These are phyloP conservation scores for Tamandua tetradactyla DNA, from an alignment of 2,797 vertebrate genomes.

Conservation along the genomic window DNA sequence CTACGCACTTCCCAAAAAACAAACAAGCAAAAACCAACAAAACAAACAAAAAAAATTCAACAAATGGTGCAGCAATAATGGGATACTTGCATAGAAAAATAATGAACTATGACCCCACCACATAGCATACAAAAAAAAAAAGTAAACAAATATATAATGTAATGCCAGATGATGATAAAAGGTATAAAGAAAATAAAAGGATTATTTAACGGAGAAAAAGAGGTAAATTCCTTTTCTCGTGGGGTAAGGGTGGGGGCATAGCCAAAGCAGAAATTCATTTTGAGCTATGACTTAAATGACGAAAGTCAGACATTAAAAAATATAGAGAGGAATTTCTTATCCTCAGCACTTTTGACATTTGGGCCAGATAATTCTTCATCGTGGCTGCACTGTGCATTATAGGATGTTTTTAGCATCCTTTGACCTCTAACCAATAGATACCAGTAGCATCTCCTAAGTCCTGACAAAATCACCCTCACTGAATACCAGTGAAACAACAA, in stretches of 20 bases:
- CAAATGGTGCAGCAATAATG: no score
- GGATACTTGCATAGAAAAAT: no score
- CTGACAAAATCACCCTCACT: background rate
- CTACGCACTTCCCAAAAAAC: no score
- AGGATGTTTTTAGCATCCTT: background rate
- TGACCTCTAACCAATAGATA: background rate
- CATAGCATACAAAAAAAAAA: no score
- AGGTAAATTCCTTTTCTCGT: background rate
- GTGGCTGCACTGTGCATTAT: background rate
- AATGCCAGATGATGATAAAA: background rate
- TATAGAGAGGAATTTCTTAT: background rate
- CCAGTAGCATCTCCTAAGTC: background rate
- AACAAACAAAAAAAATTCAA: no score
- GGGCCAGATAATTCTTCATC: no score
- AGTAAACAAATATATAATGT: background rate
- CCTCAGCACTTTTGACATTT: background rate
- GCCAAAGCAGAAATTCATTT: background rate
- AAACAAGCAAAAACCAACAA: no score
- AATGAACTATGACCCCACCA: no score
- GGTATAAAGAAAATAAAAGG: background rate
- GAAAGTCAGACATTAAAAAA: background rate
- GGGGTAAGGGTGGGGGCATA: no score
- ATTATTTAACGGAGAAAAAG: background rate
- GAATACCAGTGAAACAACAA: background rate
- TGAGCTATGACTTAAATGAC: background rate